Conservation (phyloP, 2,888 invertebrate species). For the Rhodophaea formosa region DNA sequence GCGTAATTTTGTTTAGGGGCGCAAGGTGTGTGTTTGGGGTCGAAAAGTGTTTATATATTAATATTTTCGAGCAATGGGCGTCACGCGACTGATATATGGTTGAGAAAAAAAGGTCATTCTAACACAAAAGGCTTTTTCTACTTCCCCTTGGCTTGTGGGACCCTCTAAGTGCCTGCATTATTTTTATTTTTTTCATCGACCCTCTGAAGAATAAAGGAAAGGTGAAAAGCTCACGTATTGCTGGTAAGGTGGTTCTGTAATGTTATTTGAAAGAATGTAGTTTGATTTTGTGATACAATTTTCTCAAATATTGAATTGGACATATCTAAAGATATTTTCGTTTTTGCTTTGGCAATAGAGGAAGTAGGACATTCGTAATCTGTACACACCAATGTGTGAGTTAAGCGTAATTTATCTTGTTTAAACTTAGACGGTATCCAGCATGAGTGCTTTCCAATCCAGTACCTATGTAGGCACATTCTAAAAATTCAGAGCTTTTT, state of each 20-base stretch:
- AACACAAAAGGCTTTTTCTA: conserved; percentile 25
- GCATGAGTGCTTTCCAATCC: no score
- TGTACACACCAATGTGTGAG: no score
- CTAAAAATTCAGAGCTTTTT: no score
- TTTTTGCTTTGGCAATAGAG: not conserved
- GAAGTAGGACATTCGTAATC: no score
- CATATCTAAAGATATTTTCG: not conserved
- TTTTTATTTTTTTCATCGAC: conserved; percentile 30
- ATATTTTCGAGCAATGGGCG: conserved; percentile 45
- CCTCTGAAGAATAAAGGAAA: conserved; percentile 25
- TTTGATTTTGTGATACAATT: conserved; percentile 13
- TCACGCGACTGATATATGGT: conserved; percentile 41
- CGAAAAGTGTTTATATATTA: conserved; percentile 48
- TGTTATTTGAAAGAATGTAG: conserved; percentile 24
- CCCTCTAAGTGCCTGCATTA: conserved; percentile 38
- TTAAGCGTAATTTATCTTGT: no score
- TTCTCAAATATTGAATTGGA: not conserved
- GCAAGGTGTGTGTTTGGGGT: conserved; percentile 39
- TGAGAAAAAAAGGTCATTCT: conserved; percentile 37
- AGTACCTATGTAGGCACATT: no score
- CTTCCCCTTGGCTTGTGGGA: conserved; percentile 22
- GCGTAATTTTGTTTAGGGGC: conserved; percentile 38
- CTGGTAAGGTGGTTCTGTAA: conserved; percentile 27
- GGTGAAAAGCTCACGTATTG: conserved; percentile 34
- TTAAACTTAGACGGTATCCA: no score